Conservation (phyloP, 2,797 vertebrate genomes). For the Hydrocynus forskahlii region DNA sequence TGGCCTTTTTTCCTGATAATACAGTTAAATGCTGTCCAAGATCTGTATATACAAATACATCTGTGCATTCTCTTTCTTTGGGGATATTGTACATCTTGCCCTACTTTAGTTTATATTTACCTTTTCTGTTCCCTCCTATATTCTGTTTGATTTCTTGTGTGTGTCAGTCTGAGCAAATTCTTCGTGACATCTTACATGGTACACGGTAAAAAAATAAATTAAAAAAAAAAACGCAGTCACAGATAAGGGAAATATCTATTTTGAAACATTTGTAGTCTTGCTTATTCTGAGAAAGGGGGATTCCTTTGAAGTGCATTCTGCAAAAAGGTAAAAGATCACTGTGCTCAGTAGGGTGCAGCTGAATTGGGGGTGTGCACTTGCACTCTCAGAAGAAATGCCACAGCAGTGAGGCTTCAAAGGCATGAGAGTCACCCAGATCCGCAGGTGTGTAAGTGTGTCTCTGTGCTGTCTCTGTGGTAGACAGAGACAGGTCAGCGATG, state of each 20-base stretch:
- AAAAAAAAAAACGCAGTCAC: background rate
- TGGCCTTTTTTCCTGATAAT: background rate
- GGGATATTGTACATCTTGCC: no score
- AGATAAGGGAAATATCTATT: slow-evolving; percentile 10
- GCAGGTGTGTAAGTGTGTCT: slow-evolving; percentile 24
- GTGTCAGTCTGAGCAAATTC: background rate
- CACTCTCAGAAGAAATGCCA: slow-evolving; percentile 56
- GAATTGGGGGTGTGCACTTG: slow-evolving; percentile 52
- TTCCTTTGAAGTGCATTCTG: slow-evolving; percentile 47
- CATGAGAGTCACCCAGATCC: slow-evolving; percentile 40
- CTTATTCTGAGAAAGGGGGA: slow-evolving; percentile 22
- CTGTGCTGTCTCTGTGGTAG: slow-evolving; percentile 37
- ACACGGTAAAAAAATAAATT: background rate
- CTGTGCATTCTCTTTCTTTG: background rate
- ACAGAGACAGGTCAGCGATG: slow-evolving; percentile 50
- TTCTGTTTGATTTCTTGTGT: background rate
- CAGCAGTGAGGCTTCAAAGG: slow-evolving; percentile 48
- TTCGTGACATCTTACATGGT: background rate
- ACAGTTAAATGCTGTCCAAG: background rate
- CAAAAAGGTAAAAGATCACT: slow-evolving; percentile 42
- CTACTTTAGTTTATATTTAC: no score
- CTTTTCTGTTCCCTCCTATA: background rate
- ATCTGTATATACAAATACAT: background rate
- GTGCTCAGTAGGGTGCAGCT: slow-evolving; percentile 39
- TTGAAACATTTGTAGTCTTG: background rate